Evolutionary conservation across 2,797 vertebrate genomes (phyloP), one percentile per base, ranked within the genome.

Genomic region (Tinamus major): DNA sequence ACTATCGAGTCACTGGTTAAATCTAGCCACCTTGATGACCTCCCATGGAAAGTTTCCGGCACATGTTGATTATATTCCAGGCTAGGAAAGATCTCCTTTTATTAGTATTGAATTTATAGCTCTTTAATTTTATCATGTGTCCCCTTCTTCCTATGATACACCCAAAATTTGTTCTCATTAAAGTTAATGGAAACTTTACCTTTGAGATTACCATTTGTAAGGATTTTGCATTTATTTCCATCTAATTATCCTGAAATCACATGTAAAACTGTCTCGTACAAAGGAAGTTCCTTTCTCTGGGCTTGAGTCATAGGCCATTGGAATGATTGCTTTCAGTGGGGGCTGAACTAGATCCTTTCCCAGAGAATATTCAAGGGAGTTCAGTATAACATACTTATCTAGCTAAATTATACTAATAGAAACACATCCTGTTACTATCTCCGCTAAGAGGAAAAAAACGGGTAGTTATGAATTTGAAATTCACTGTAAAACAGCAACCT

Each of bases 1-100:
- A 70, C 69, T 87, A 85, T 63, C 65, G 23, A 78, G 64, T 85
- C 44, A 74, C 74, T 90, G 92, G 39, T 48, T 92, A 89, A 94
- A 75, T 65, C 31, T 79, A 49, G 16, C 15, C 51, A 82, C 41
- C 12, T 46, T 79, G 86, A 65, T 83, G 89, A 87, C 81, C 53
- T 94, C 61, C 31, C 19, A 5, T 37, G 29, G 56, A 90, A 94
- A 87, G 39, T 62, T 87, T 90, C 77, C 46, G 59, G 35, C 76
- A 87, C 27, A 27, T 35, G 37, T 78, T 85, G 61, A 71, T 78
- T 80, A 53, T 63, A 27, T 27, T 53, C 10, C 70, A 21, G 10
- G 2, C 82, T 80, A 56, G 35, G 51, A 79, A 75, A 88, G 55
- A 53, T 14, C 1, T 56, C 13, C 2, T 49, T 70, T 75, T 70